Base-by-base conservation (phyloP, 1,140 invertebrate species). In the Orussus abietinus region DNA sequence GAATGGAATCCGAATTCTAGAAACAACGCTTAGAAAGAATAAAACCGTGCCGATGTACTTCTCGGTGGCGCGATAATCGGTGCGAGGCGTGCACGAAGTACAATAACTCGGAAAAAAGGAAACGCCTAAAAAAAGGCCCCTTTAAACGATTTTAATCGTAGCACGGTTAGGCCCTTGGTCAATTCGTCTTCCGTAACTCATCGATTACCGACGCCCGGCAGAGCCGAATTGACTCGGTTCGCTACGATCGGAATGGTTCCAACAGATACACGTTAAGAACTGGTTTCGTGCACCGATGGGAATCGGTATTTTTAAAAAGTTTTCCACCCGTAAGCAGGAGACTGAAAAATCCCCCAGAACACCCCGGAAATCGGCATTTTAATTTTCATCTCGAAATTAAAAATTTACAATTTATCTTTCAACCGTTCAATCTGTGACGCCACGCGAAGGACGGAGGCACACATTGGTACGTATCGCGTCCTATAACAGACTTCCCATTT, bases 131-230 rank as follows among this genome's bases (percentile, higher is more conserved):
- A 50, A 46, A 46, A 5, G 11, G 33, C 30, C 40, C 44, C 38
- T 47, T 50, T 53, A 53, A 47, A 49, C 44, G 41, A 47, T 47
- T 40, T 25, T 34, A 38, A 50, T 45, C 37, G 36, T 20, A 28
- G 12, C 47, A 50, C 33, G 40, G 47, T 37, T 43, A 39, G 32
- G 36, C 22, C 32, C 42, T 22, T 30, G 43, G 17, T 17, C 39
- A 32, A 29, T 42, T n/a, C 22, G 6, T n/a, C 6, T 33, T 31
- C 50, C 45, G 32, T 52, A 36, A 52, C 36, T 38, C 42, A 53
- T 49, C 40, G 50, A 53, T 53, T 53, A 45, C 39, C 43, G 42
- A 49, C 50, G 46, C 46, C 49, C 46, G 38, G 31, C 31, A 11
- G 14, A 14, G 13, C 13, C 14, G 33, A 20, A 35, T 20, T 35